Conservation (phyloP, 2,888 invertebrate species). For the Lamellibrachia columna region DNA sequence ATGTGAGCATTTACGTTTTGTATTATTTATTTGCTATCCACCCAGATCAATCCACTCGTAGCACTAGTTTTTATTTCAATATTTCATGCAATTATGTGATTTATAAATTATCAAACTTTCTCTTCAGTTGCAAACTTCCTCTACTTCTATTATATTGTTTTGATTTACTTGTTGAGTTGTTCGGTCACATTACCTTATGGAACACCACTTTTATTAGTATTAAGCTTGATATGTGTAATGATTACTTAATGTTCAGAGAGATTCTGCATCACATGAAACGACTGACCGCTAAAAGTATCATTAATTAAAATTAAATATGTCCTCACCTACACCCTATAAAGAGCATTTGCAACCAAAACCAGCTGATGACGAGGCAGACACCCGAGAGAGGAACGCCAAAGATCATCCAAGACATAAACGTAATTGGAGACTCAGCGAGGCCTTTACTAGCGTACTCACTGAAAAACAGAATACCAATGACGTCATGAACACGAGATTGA, state of each 20-base stretch:
- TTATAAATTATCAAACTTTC: too few species aligned
- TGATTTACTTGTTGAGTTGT: too few species aligned
- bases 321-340: constrained; percentile 31
- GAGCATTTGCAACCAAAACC: constrained; percentile 49
- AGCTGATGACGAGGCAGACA: constrained; percentile 52
- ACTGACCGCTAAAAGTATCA: neutral
- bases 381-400: constrained; percentile 55
- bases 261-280: neutral
- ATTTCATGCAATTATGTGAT: too few species aligned
- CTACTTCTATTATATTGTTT: too few species aligned
- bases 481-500: too few species aligned
- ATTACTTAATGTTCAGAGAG: neutral
- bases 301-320: neutral
- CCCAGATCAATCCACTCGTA: neutral
- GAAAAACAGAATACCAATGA: neutral
- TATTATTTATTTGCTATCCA: neutral
- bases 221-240: neutral
- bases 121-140: too few species aligned
- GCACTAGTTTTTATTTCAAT: too few species aligned
- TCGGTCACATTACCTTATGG: too few species aligned
- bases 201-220: too few species aligned
- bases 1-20: neutral
- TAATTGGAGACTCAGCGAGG: constrained; percentile 46
- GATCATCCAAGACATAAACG: constrained; percentile 56
- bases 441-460: constrained; percentile 40